Evolutionary conservation across 2,113 vertebrate genomes (phyloP).

Genomic region (Brachypteracias leptosomus): DNA sequence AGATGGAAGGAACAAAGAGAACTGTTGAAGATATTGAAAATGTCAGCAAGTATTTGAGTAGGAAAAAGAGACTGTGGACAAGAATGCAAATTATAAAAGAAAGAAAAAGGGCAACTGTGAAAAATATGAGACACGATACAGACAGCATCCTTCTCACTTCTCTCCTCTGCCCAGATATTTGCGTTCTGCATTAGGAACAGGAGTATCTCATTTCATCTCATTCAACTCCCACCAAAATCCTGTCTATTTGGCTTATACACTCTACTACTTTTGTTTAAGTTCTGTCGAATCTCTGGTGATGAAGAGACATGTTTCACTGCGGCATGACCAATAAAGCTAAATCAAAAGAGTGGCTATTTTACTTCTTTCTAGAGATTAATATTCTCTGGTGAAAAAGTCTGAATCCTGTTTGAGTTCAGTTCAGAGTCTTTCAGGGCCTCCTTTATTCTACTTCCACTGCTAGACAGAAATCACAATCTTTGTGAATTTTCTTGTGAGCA

Average conservation of each 20-base stretch:
- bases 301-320: not conserved
- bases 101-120: not conserved
- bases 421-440: not conserved
- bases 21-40: not conserved
- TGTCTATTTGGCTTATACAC: not conserved
- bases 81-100: not conserved
- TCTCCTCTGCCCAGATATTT: not conserved
- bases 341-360: not conserved
- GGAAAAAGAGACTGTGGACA: not conserved
- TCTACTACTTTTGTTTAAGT: not conserved
- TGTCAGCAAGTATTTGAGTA: not conserved
- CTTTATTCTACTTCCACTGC: not conserved
- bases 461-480: not conserved
- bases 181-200: not conserved
- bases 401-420: not conserved
- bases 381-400: not conserved
- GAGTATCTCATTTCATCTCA: not conserved
- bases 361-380: not conserved
- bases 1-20: not conserved
- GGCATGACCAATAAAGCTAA: not conserved
- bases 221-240: not conserved
- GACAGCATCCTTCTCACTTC: not conserved
- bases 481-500: not conserved
- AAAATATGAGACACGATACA: not conserved
- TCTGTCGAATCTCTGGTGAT: not conserved